A percentile compares a stretch with the other conserved stretches of the same genome.
phyloP scores from a whole-genome alignment of 2,797 vertebrate genomes.

The Nyctalus aviator region DNA sequence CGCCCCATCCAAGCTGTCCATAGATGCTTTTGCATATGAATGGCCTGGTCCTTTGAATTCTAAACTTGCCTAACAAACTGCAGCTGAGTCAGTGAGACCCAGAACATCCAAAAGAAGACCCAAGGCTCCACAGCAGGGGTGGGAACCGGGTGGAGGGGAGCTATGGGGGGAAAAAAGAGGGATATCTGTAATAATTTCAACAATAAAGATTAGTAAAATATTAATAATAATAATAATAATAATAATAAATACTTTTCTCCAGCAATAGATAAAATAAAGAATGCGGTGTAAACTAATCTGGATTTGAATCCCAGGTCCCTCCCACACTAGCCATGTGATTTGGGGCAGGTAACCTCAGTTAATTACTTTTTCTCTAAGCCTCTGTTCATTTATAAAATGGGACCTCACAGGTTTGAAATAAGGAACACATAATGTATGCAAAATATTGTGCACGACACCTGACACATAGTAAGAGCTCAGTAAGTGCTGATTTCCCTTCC shows the following conservation, averaged over 20 bases:
- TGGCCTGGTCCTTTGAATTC: too few species aligned
- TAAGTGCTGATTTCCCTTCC: not conserved
- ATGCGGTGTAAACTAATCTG: not conserved
- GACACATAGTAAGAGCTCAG: not conserved
- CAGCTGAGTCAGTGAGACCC: too few species aligned
- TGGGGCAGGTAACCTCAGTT: not conserved
- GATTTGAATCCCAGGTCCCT: not conserved
- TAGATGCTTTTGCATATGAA: too few species aligned
- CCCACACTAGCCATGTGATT: not conserved
- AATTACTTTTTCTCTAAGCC: conserved; percentile 35
- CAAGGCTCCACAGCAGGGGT: too few species aligned
- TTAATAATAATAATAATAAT: too few species aligned
- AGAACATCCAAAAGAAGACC: too few species aligned
- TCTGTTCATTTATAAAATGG: conserved; percentile 34
- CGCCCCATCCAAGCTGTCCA: too few species aligned
- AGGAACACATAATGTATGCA: not conserved
- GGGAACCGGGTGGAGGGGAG: too few species aligned
- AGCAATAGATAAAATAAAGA: not conserved
- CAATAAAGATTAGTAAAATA: too few species aligned
- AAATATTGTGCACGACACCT: not conserved
- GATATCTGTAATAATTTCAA: too few species aligned
- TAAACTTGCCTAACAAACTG: too few species aligned
- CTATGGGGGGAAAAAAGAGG: too few species aligned
- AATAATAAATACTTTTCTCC: conserved; percentile 2
- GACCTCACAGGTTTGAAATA: not conserved